Percentiles rank a stretch among this genome's conserved stretches.
Conservation (phyloP, 2,113 vertebrate genomes). For the Gobius niger region DNA sequence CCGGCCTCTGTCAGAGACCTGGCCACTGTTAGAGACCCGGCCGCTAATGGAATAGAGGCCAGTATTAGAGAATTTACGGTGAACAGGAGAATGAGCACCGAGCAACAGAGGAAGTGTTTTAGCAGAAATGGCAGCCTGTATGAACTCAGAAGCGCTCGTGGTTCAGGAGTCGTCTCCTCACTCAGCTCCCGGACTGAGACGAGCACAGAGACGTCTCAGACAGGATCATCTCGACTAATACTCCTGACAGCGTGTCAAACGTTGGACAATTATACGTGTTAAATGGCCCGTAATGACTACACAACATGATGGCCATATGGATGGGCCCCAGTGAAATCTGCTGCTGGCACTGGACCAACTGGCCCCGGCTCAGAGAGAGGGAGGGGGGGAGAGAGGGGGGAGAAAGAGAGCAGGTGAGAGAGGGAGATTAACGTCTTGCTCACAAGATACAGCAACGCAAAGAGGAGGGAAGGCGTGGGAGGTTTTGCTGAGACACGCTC, state of each 20-base stretch:
- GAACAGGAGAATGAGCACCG: too few species aligned
- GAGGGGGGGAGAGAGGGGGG: slow-evolving; percentile 13
- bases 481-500: too few species aligned
- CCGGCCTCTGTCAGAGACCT: too few species aligned
- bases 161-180: background rate
- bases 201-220: slow-evolving; percentile 30
- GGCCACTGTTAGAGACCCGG: too few species aligned
- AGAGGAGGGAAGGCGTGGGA: too few species aligned
- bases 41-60: too few species aligned
- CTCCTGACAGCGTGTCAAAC: slow-evolving; percentile 68
- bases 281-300: slow-evolving; percentile 61
- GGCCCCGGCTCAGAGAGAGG: slow-evolving; percentile 23
- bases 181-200: slow-evolving; percentile 15
- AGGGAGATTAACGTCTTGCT: slow-evolving; percentile 2
- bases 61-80: too few species aligned
- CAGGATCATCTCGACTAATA: slow-evolving; percentile 51
- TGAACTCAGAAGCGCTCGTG: background rate
- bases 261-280: slow-evolving; percentile 62
- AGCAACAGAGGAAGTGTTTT: too few species aligned
- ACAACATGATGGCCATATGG: slow-evolving; percentile 59
- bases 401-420: slow-evolving; percentile 8
- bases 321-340: slow-evolving; percentile 61
- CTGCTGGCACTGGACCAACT: slow-evolving; percentile 60
- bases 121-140: background rate
- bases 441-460: background rate